phyloP scores from a whole-genome alignment of 2,888 invertebrate genomes.

The Itoplectis maculator region DNA sequence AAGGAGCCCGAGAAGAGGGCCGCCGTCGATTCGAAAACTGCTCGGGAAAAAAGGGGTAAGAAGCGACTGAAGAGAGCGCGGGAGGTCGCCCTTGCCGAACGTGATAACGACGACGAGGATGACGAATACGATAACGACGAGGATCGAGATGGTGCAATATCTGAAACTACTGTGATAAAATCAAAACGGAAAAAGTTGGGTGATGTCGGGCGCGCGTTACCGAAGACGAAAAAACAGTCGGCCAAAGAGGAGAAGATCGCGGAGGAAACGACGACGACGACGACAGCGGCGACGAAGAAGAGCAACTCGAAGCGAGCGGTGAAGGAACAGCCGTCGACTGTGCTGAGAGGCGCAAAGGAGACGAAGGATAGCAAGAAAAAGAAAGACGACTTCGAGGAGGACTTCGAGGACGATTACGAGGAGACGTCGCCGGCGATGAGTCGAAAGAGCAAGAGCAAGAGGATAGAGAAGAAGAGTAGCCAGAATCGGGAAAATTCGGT shows the following conservation, averaged over 20 bases:
- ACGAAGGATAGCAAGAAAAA: slow-evolving; percentile 79
- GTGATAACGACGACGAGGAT: slow-evolving; percentile 75
- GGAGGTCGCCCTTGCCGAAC: slow-evolving; percentile 67
- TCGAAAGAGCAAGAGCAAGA: slow-evolving; percentile 76
- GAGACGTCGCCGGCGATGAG: slow-evolving; percentile 74
- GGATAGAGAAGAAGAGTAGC: slow-evolving; percentile 77
- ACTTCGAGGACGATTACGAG: slow-evolving; percentile 78
- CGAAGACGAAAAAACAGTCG: slow-evolving; percentile 80
- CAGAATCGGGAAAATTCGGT: slow-evolving; percentile 62
- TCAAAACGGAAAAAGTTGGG: slow-evolving; percentile 80
- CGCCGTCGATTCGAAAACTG: slow-evolving; percentile 60
- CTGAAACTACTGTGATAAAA: slow-evolving; percentile 80
- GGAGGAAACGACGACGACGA: slow-evolving; percentile 72
- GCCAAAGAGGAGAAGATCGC: slow-evolving; percentile 76
- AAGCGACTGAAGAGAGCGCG: slow-evolving; percentile 75
- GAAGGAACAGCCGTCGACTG: slow-evolving; percentile 70
- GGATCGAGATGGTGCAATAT: slow-evolving; percentile 80
- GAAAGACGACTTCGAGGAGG: slow-evolving; percentile 81
- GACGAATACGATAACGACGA: slow-evolving; percentile 72
- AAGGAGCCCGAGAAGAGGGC: slow-evolving; percentile 64
- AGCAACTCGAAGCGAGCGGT: slow-evolving; percentile 69
- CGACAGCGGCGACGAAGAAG: slow-evolving; percentile 69
- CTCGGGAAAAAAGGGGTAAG: slow-evolving; percentile 76
- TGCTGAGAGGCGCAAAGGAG: slow-evolving; percentile 71
- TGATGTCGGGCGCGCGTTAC: slow-evolving; percentile 77